Conservation (phyloP, 2,113 vertebrate species). For the Tricholaema leucomelas region DNA sequence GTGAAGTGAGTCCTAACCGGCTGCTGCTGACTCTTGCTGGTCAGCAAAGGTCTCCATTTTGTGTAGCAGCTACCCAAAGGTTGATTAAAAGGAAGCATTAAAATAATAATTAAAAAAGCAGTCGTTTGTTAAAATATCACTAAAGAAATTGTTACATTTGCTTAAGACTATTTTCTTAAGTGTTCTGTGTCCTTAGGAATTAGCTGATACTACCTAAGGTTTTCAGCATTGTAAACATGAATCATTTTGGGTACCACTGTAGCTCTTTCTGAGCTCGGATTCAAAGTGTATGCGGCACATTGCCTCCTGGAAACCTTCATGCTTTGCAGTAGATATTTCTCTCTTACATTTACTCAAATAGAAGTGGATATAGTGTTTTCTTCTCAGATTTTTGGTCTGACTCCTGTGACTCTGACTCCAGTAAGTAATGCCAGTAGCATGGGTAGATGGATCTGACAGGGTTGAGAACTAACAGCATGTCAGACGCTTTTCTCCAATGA, state of each 20-base stretch:
- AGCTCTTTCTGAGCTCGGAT: neutral
- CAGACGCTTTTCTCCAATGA: conserved; percentile 79
- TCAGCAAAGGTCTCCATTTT: neutral
- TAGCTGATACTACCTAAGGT: neutral
- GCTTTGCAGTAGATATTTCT: neutral
- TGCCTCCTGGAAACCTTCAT: neutral
- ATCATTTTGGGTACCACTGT: neutral
- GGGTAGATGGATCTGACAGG: conserved; percentile 79
- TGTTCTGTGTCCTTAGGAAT: neutral
- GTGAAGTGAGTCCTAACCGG: accelerated
- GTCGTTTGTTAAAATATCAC: neutral
- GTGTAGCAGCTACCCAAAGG: neutral
- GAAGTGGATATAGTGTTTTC: conserved; percentile 25
- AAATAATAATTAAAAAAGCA: neutral
- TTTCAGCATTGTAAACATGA: neutral
- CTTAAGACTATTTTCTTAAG: neutral
- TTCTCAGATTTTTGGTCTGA: conserved; percentile 60
- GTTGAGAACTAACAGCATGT: conserved; percentile 77
- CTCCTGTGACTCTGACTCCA: conserved; percentile 74
- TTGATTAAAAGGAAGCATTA: neutral
- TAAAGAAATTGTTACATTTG: neutral
- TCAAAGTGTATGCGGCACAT: accelerated
- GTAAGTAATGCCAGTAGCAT: conserved; percentile 71
- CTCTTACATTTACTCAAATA: neutral
- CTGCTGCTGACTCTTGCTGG: neutral